Evolutionary conservation across 2,797 vertebrate species (phyloP), one percentile per base, ranked within the genome.

Genomic region (Oreortyx pictus): DNA sequence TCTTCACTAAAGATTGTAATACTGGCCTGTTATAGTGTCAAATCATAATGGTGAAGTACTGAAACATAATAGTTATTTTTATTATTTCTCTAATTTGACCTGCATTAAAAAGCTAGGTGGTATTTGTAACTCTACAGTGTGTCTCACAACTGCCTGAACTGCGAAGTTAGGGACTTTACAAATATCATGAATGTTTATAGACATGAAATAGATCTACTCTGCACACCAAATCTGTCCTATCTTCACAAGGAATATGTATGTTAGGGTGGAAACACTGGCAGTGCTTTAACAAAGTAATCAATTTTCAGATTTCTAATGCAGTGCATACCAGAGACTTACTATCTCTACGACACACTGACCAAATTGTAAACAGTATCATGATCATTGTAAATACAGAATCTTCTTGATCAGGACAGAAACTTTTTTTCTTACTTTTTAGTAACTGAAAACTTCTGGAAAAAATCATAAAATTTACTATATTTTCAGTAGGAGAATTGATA

Each of bases 401-500:
- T 88, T 89, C 47, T 29, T 68, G 29, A 50, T 73, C 79, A 86
- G 41, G 29, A 39, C 20, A 81, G 22, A 72, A 86, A 19, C 7
- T 54, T 15, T 74, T 16, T 3, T 3, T 39, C 19, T 9, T n/a
- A 3, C 6, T 50, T 81, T 86, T 87, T 82, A 31, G 29, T 37
- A 92, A 18, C 57, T 29, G 10, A 88, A 92, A 89, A 89, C 7
- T 68, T 6, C 31, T 76, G 61, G 33, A 52, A 52, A 44, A 72
- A 14, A 17, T 44, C 14, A 17, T 79, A 22, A 68, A 59, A 80
- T 88, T 62, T 86, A 49, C 89, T 94, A 12, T 72, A 47, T 91
- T 97, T 96, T 93, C 68, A 70, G 18, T 92, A 93, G 89, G 83
- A 92, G 88, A 88, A 80, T 67, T 70, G 12, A 23, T 64, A 62